Base-by-base conservation (phyloP, 2,888 invertebrate species). In the Platerodrilus igneus region DNA sequence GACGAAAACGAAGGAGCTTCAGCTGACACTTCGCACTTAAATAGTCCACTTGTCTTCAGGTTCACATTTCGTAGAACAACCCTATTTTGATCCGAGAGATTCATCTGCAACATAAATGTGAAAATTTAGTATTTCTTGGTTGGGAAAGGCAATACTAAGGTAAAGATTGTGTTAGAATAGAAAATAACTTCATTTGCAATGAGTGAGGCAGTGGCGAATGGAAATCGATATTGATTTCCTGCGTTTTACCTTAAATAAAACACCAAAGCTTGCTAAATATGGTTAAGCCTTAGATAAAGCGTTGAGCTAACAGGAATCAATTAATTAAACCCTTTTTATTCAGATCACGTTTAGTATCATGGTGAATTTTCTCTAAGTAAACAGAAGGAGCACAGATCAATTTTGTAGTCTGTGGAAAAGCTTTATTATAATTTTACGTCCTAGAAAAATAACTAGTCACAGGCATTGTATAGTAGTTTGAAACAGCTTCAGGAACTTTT, bases 1-100 rank as follows among this genome's bases (percentile, higher is more conserved):
- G 85, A 85, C 2, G 80, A 78, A 60, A 86, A 86, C 50, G 82
- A 82, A 4, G 86, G 86, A 30, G 83, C 83, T 66, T 86, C 86
- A 1, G 85, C 85, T 14, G 85, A 85, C 39, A 86, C 83, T 64
- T 86, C 85, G 60, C 86, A 86, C 50, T 80, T 74, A 68, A 83
- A 86, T 34, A 81, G 59, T 3, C 86, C 86, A 43, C 81, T 79
- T 8, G 83, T 79, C 62, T 80, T 81, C 47, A 84, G 71, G 51
- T 77, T 81, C 56, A 84, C 77, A 51, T 76, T 76, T 47, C 79
- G 76, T 33, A 85, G 66, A 21, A 76, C 70, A 42, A 85, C 83
- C 62, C 74, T 76, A 54, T 75, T 73, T 58, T 77, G 79, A 62
- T 84, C 80, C 14, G 84, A 85, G 55, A 78, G 76, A 57, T 76